Percentiles rank a stretch among this genome's conserved stretches.
Conservation (phyloP, 1,140 invertebrate genomes). For the Stegodyphus dumicola region DNA sequence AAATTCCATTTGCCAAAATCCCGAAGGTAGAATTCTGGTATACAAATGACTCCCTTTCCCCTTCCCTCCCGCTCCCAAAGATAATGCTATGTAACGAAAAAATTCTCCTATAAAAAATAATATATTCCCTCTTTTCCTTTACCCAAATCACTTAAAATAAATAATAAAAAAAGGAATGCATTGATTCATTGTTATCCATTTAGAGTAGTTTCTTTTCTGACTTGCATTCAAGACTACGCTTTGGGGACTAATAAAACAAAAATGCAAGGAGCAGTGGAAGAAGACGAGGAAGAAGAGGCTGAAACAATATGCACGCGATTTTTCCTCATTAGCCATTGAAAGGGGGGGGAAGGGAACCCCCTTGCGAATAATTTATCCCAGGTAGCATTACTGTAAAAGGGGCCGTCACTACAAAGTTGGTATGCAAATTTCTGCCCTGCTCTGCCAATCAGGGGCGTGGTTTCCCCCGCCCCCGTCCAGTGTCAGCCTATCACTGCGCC, state of each 20-base stretch:
- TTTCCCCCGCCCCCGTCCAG: conserved; percentile 37
- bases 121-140: conserved; percentile 17
- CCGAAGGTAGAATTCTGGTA: conserved; percentile 35
- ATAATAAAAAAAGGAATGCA: conserved; percentile 31
- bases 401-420: conserved; percentile 57
- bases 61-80: conserved; percentile 21
- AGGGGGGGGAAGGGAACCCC: not conserved
- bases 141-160: conserved; percentile 49
- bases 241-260: conserved; percentile 56
- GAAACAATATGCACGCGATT: conserved; percentile 59
- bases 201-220: conserved; percentile 48
- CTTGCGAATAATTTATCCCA: conserved; percentile 56
- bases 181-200: conserved; percentile 59
- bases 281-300: not conserved
- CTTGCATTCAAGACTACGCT: conserved; percentile 17
- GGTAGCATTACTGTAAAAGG: conserved; percentile 49
- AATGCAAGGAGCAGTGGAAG: conserved; percentile 31
- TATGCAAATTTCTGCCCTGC: conserved; percentile 56
- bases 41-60: conserved; percentile 50
- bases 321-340: conserved; percentile 45
- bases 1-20: conserved; percentile 51
- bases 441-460: conserved; percentile 58
- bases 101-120: not conserved
- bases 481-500: conserved; percentile 58
- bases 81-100: conserved; percentile 46